Evolutionary conservation across 2,888 invertebrate species (phyloP), one percentile per base, ranked within the genome.

Genomic region (Penaeus monodon): DNA sequence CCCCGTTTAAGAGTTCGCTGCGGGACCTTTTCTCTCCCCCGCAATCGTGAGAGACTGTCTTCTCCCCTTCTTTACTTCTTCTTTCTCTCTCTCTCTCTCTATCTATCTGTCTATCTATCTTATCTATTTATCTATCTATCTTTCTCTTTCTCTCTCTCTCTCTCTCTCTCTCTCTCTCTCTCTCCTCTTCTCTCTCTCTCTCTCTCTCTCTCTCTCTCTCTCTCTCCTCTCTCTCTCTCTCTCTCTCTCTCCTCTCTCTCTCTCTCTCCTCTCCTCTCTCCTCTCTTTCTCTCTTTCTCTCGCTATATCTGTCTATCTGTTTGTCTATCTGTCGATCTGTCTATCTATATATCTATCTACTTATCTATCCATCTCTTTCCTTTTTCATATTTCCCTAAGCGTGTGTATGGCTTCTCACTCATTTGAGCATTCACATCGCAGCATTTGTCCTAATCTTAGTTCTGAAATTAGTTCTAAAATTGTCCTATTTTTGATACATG

Each of bases 211-310:
- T 27, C 27, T 27, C 73, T 73, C 73, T 73, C 27, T 27, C 73
- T 70, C 24, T n/a, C n/a, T 70, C 70, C 17, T 22, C 6, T 6
- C 6, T 22, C 6, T 22, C 6, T 33, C 17, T 2, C 6, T 6
- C 6, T 2, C 17, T 22, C 6, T 6, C 6, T 22, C 17, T 6
- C 6, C 70, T 70, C 70, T 70, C n/a, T n/a, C 70, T 70, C n/a
- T n/a, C n/a, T n/a, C n/a, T n/a, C n/a, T 70, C 70, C 6, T 6
- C 6, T 6, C 6, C 70, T 70, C n/a, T n/a, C n/a, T n/a, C n/a
- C 70, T 70, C 27, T n/a, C 70, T 70, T 29, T 70, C 70, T n/a
- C 70, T n/a, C 70, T 70, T 29, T 70, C 27, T n/a, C 70, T 70
- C 70, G 8, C 8, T n/a, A 38, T 73, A 38, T 29, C 12, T 73